A percentile compares a stretch with the other conserved stretches of the same genome.
Conservation (phyloP, 2,888 invertebrate species). For the Orthosia cruda region DNA sequence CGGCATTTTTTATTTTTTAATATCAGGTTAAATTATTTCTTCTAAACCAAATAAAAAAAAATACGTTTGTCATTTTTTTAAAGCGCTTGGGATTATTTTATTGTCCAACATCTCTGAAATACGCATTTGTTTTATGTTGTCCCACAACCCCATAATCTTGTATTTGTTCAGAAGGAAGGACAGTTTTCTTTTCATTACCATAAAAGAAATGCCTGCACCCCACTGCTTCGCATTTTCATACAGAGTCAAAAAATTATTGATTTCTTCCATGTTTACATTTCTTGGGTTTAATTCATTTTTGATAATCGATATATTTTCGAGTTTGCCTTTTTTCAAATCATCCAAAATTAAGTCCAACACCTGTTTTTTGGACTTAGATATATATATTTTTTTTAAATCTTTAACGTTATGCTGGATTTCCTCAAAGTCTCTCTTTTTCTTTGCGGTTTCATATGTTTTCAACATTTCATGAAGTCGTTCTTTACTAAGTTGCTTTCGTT, state of each 20-base stretch:
- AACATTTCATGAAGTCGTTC: slow-evolving; percentile 30
- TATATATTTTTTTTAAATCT: slow-evolving; percentile 22
- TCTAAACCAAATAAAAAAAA: not conserved
- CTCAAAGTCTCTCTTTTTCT: slow-evolving; percentile 30
- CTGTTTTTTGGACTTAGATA: slow-evolving; percentile 16
- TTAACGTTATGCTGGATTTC: slow-evolving; percentile 17
- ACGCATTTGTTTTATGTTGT: slow-evolving; percentile 6
- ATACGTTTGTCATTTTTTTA: no score
- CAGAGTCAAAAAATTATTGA: slow-evolving; percentile 15
- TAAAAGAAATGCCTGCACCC: slow-evolving; percentile 29
- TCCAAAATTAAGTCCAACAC: slow-evolving; percentile 30
- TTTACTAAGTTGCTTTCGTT: slow-evolving; percentile 16
- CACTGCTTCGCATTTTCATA: slow-evolving; percentile 13
- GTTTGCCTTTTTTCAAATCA: slow-evolving; percentile 32
- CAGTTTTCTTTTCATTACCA: slow-evolving; percentile 28
- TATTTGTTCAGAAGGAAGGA: slow-evolving; percentile 26
- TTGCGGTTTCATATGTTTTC: slow-evolving; percentile 30
- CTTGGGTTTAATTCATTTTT: slow-evolving; percentile 32
- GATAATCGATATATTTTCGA: slow-evolving; percentile 8
- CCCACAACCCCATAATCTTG: slow-evolving; percentile 9
- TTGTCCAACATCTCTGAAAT: slow-evolving; percentile 13
- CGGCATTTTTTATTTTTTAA: not conserved
- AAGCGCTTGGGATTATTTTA: no score
- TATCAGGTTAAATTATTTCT: not conserved
- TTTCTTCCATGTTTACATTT: slow-evolving; percentile 5